These are phyloP conservation scores for Trichonephila inaurata DNA, from an alignment of 1,140 invertebrate genomes.

Conservation along the genomic window DNA sequence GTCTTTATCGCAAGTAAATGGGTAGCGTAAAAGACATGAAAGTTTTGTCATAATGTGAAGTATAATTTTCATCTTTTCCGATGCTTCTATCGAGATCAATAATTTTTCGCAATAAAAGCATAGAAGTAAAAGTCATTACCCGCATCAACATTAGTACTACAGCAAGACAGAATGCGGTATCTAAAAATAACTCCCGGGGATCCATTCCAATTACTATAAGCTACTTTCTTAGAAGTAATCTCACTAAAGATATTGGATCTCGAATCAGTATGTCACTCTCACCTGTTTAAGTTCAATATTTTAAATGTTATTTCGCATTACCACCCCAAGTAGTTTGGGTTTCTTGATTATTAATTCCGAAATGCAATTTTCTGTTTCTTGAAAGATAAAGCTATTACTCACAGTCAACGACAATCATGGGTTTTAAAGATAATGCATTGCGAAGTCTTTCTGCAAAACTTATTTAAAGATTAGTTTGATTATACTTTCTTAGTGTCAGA, in stretches of 20 bases:
- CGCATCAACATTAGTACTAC: not conserved
- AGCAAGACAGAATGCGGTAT: not conserved
- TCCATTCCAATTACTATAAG: slow-evolving; percentile 17
- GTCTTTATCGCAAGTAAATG: not conserved
- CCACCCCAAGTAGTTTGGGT: not conserved
- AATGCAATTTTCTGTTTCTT: not conserved
- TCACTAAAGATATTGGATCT: slow-evolving; percentile 41
- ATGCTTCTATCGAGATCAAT: slow-evolving; percentile 8
- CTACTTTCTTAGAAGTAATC: slow-evolving; percentile 26
- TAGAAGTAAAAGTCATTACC: not conserved
- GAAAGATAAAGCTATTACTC: not conserved
- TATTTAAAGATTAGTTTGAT: too few species aligned
- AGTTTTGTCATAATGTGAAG: slow-evolving; percentile 9
- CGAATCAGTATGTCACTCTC: slow-evolving; percentile 30
- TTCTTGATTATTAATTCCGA: slow-evolving; percentile 8
- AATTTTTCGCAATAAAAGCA: slow-evolving; percentile 26
- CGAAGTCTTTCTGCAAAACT: too few species aligned
- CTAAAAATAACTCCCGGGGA: slow-evolving; percentile 34
- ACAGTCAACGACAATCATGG: not conserved
- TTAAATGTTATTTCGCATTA: not conserved
- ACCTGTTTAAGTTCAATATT: slow-evolving; percentile 47
- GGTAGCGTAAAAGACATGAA: not conserved
- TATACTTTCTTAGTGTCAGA: too few species aligned
- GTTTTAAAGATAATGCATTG: too few species aligned
- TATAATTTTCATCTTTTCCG: slow-evolving; percentile 33